phyloP scores from a whole-genome alignment of 2,888 invertebrate genomes.

The Drosophila pseudotakahashii region DNA sequence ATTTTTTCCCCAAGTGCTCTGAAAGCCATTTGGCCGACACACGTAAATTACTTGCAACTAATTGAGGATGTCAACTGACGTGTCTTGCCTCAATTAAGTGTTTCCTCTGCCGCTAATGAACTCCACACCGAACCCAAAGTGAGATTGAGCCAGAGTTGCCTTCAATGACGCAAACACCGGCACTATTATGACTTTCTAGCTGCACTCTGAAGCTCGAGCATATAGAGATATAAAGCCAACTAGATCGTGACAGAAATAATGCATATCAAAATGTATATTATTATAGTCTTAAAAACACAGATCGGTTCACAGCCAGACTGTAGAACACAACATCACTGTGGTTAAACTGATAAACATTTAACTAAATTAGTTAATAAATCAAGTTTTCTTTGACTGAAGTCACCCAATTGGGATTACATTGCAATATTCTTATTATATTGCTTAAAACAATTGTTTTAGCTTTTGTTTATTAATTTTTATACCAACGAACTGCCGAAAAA shows the following conservation, averaged over 20 bases:
- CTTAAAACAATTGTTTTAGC: too few relatives aligned
- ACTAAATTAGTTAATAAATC: neutral
- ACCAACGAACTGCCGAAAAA: too few relatives aligned
- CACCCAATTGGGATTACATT: too few relatives aligned
- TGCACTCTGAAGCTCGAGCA: conserved; percentile 38
- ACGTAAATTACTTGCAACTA: conserved; percentile 66
- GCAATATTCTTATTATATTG: too few relatives aligned
- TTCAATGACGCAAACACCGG: conserved; percentile 16
- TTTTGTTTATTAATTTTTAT: too few relatives aligned
- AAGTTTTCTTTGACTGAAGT: neutral
- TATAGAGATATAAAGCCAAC: conserved; percentile 78
- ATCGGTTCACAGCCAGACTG: conserved; percentile 36
- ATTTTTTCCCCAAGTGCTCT: conserved; percentile 12
- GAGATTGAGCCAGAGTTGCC: neutral
- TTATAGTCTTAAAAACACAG: conserved; percentile 63
- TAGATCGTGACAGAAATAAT: conserved; percentile 82
- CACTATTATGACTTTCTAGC: conserved; percentile 21
- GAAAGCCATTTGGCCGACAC: conserved; percentile 48
- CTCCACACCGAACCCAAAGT: conserved; percentile 10
- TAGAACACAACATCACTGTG: conserved; percentile 64
- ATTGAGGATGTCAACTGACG: conserved; percentile 76
- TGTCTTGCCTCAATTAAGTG: conserved; percentile 62
- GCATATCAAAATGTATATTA: conserved; percentile 79
- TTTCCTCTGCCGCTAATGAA: conserved; percentile 48
- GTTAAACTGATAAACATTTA: neutral